Conservation (phyloP, 2,888 invertebrate genomes). For the Candidula unifasciata region DNA sequence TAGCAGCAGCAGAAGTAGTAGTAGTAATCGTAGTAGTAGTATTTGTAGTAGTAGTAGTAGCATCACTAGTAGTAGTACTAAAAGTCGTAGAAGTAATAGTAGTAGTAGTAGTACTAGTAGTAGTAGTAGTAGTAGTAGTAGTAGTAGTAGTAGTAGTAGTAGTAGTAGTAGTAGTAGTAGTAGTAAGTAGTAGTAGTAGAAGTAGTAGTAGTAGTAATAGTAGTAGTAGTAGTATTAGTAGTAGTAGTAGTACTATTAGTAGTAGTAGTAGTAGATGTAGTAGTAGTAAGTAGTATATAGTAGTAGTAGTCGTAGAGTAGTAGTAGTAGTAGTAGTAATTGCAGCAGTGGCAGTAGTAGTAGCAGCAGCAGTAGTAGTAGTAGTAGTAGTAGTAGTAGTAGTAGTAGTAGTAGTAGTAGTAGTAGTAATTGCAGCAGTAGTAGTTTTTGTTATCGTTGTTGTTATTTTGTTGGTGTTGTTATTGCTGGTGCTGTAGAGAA, state of each 20-base stretch:
- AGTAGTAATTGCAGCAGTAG: background rate
- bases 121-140: conserved; percentile 17
- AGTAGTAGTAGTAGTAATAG: too few species aligned
- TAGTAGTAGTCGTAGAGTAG: background rate
- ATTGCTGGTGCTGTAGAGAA: too few species aligned
- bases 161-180: conserved; percentile 9
- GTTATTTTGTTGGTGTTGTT: too few species aligned
- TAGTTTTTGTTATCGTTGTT: too few species aligned
- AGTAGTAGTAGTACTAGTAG: background rate
- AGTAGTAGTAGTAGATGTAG: background rate
- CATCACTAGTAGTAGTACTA: background rate
- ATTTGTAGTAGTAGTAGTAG: too few species aligned
- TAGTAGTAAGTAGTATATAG: too few species aligned
- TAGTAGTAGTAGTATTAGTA: background rate
- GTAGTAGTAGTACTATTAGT: background rate
- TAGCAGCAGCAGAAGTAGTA: too few species aligned
- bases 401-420: conserved; percentile 23
- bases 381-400: conserved; percentile 23
- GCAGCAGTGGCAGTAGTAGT: background rate
- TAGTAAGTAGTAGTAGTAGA: too few species aligned
- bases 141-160: conserved; percentile 17
- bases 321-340: background rate
- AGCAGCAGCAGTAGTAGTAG: background rate
- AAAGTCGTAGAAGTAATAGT: background rate
- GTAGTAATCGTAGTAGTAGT: too few species aligned